A percentile compares a stretch with the other conserved stretches of the same genome.
These are phyloP conservation scores for Drosophila pectinifera DNA, from an alignment of 1,140 invertebrate genomes.

Conservation along the genomic window DNA sequence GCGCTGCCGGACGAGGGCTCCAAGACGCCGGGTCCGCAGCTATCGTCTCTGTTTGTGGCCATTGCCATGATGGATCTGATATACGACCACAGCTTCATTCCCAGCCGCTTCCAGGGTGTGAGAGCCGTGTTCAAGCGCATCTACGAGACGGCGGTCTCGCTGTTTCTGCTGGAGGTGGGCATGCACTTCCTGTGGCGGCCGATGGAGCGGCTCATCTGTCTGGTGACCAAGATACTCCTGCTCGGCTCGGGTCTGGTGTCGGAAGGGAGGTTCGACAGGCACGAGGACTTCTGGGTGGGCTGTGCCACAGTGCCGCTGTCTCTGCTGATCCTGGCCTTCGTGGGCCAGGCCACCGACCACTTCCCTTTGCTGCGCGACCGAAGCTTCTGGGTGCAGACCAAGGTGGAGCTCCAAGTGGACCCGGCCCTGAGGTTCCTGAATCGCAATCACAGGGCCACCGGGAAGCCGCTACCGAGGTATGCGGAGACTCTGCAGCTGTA, in stretches of 20 bases:
- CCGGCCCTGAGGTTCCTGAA: background rate
- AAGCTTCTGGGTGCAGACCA: background rate
- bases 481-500: background rate
- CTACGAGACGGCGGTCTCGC: constrained; percentile 8
- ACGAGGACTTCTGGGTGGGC: constrained; percentile 18
- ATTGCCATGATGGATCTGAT: constrained; percentile 40
- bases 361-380: constrained; percentile 5
- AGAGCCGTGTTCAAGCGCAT: background rate
- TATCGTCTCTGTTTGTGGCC: constrained; percentile 5
- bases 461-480: background rate
- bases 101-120: background rate
- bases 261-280: background rate
- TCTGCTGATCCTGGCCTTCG: constrained; percentile 15
- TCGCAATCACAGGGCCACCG: background rate
- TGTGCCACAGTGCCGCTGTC: constrained; percentile 40
- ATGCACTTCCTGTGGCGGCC: constrained; percentile 22
- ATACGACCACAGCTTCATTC: constrained; percentile 34
- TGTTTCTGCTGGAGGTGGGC: constrained; percentile 24
- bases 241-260: constrained; percentile 1
- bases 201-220: constrained; percentile 1
- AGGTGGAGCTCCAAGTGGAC: background rate
- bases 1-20: background rate
- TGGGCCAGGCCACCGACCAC: constrained; percentile 37
- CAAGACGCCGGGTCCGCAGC: background rate
- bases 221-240: background rate